These are phyloP conservation scores for Temnothorax ravouxi DNA, from an alignment of 2,888 invertebrate species.

Conservation along the genomic window DNA sequence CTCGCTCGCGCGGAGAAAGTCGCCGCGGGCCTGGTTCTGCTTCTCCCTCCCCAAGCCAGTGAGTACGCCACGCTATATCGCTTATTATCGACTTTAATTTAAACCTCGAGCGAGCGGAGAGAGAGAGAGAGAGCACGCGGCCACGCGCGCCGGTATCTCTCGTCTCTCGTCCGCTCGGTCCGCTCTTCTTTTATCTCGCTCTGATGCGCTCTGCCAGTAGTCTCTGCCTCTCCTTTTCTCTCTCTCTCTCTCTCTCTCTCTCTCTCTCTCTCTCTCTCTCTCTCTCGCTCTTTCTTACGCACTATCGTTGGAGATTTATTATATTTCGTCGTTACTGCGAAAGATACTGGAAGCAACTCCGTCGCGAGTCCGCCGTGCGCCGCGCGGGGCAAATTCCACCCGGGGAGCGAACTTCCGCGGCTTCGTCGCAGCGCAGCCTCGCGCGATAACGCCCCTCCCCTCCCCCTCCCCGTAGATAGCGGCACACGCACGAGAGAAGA, in stretches of 20 bases:
- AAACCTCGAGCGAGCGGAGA: not conserved
- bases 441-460: not conserved
- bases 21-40: not conserved
- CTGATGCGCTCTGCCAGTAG: too few relatives aligned
- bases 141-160: conserved; percentile 18
- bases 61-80: conserved; percentile 28
- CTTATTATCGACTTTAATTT: not conserved
- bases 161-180: conserved; percentile 30
- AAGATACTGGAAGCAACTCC: not conserved
- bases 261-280: too few relatives aligned
- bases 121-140: not conserved
- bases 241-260: not conserved
- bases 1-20: conserved; percentile 10
- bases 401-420: not conserved
- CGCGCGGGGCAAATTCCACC: not conserved
- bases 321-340: not conserved
- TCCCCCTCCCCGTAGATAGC: not conserved
- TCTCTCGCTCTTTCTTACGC: not conserved
- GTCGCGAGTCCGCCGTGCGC: not conserved
- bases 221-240: not conserved
- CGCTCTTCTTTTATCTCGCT: not conserved
- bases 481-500: not conserved
- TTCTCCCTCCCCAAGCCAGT: conserved; percentile 26
- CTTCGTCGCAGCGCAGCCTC: too few relatives aligned
- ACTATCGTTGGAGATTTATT: not conserved